phyloP scores from a whole-genome alignment of 2,888 invertebrate species.

The Morpho achilles region DNA sequence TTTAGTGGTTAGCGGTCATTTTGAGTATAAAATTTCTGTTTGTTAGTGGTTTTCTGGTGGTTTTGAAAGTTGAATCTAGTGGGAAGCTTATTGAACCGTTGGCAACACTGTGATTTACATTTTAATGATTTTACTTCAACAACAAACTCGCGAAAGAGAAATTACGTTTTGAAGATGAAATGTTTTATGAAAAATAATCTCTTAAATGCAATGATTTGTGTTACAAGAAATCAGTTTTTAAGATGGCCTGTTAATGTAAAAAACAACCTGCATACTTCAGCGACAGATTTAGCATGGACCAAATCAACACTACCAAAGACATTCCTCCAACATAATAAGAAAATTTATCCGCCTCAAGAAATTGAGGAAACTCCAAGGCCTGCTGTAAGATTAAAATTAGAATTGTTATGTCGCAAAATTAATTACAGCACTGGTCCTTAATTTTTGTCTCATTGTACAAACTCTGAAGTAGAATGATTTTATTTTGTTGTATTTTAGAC shows the following conservation, averaged over 20 bases:
- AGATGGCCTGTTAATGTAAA: conserved; percentile 12
- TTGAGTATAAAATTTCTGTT: too few relatives aligned
- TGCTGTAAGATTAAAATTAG: conserved; percentile 83
- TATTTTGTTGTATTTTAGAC: too few relatives aligned
- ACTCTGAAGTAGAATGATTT: background rate
- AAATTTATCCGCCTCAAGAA: conserved; percentile 88
- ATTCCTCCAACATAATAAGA: conserved; percentile 85
- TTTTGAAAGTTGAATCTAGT: too few relatives aligned
- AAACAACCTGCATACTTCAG: conserved; percentile 47
- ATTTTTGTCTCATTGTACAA: background rate
- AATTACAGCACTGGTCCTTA: background rate
- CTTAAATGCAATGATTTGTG: conserved; percentile 26
- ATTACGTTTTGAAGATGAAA: too few relatives aligned
- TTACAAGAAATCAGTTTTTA: conserved; percentile 19
- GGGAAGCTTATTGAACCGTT: too few relatives aligned
- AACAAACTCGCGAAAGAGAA: too few relatives aligned
- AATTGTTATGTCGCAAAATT: background rate
- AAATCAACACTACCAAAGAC: conserved; percentile 62
- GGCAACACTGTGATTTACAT: too few relatives aligned
- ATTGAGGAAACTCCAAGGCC: conserved; percentile 87
- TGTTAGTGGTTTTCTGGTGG: too few relatives aligned
- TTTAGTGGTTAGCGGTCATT: too few relatives aligned
- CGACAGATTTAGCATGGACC: conserved; percentile 52
- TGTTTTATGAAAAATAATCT: too few relatives aligned
- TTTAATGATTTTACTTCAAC: too few relatives aligned